Evolutionary conservation across 1,140 invertebrate genomes (phyloP), one percentile per base, ranked within the genome.

Genomic region (Drosophila azteca): DNA sequence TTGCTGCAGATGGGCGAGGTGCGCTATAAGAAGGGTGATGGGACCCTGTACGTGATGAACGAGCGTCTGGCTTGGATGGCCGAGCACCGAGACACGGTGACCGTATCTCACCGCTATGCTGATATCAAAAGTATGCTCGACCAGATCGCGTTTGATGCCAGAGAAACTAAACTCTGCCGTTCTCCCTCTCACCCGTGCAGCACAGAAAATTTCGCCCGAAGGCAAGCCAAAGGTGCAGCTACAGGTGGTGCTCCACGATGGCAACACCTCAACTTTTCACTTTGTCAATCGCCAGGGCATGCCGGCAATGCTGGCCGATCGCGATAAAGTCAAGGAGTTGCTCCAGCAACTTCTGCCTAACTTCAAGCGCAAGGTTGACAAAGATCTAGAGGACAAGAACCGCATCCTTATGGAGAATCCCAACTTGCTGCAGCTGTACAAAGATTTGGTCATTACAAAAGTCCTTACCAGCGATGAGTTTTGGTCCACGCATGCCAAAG

Each of bases 181-280:
- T 22, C 4, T 26, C 20, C 17, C 20, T 11, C 11, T 58, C 29
- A 39, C 26, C n/a, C 8, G 17, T 94, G 64, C 92, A 99, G 98
- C 96, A 64, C 99, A 99, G 94, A 99, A 99, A 93, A 99, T 99
- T 81, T 99, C 98, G 51, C 98, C 99, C 0, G 98, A 98, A 90
- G 97, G 97, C 8, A 99, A 99, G 93, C 95, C 97, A 22, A 99
- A 99, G 93, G 97, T 99, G 57, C 99, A 99, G 92, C 93, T 99
- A n/a, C 99, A 99, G 94, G 95, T 99, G 9, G 97, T 99, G 39
- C 93, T 99, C 68, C 96, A 99, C 90, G 97, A 98, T 94, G 96
- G 97, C 24, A 95, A 96, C 46, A 97, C 97, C 17, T 98, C 97
- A 1, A 99, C 98, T 35, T 99, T 99, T 93, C 98, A 99, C 91